These are phyloP conservation scores for Carcina quercana DNA, from an alignment of 2,888 invertebrate species.

Conservation along the genomic window DNA sequence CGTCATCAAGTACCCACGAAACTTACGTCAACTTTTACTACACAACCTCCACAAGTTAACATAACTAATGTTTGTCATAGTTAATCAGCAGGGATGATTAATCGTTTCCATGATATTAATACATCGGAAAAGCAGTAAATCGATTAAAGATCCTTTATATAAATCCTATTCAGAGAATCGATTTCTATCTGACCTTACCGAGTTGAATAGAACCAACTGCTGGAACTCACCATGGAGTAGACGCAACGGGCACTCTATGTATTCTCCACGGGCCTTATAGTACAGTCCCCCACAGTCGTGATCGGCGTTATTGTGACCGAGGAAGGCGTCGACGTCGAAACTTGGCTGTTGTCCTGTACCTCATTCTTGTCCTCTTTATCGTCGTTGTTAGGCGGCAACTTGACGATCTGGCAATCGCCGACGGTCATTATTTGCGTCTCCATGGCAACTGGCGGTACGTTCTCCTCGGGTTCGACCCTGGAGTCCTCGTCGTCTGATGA, in stretches of 20 bases:
- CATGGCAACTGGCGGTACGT: constrained; percentile 43
- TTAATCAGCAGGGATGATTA: no score
- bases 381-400: constrained; percentile 48
- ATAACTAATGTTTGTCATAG: no score
- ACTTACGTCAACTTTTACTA: no score
- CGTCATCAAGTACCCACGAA: no score
- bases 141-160: no score
- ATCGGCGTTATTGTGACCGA: constrained; percentile 65
- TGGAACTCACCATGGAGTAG: constrained; percentile 33
- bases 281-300: constrained; percentile 65
- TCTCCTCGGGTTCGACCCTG: constrained; percentile 47
- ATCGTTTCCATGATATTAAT: no score
- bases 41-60: no score
- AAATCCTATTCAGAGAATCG: no score
- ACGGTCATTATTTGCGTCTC: constrained; percentile 69
- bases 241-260: constrained; percentile 42
- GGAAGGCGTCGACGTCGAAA: constrained; percentile 41
- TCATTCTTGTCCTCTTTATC: constrained; percentile 45
- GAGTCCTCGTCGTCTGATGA: constrained; percentile 51
- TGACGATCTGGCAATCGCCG: constrained; percentile 68
- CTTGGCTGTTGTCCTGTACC: constrained; percentile 27
- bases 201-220: neutral
- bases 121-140: no score
- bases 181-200: no score
- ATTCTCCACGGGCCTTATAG: constrained; percentile 62